Conservation (phyloP, 2,888 invertebrate species). For the Drosophila birchii region DNA sequence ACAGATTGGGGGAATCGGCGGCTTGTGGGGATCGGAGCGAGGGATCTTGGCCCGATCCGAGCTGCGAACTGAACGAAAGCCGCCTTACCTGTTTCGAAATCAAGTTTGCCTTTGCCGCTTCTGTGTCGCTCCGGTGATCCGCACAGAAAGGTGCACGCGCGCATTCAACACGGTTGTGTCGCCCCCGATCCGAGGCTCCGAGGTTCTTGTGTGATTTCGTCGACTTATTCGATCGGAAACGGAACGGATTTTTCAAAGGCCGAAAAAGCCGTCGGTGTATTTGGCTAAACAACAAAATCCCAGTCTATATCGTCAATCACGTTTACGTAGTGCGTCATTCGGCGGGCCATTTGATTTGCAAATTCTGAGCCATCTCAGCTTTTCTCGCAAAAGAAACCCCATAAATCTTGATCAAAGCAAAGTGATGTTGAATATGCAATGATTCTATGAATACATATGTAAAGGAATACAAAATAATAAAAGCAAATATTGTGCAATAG, state of each 20-base stretch:
- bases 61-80: constrained; percentile 75
- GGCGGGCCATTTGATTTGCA: constrained; percentile 62
- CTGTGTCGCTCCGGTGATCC: constrained; percentile 79
- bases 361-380: constrained; percentile 46
- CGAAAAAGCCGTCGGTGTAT: constrained; percentile 63
- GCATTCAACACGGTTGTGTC: constrained; percentile 74
- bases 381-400: constrained; percentile 53
- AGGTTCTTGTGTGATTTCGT: constrained; percentile 35
- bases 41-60: constrained; percentile 46
- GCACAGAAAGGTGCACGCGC: constrained; percentile 80
- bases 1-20: background rate
- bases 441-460: constrained; percentile 34
- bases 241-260: constrained; percentile 53
- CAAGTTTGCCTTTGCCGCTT: constrained; percentile 79
- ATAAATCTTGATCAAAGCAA: constrained; percentile 68
- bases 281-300: constrained; percentile 26
- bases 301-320: constrained; percentile 1
- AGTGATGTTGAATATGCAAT: constrained; percentile 71
- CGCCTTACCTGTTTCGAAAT: constrained; percentile 77
- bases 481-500: constrained; percentile 53
- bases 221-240: constrained; percentile 40
- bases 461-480: constrained; percentile 38
- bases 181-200: constrained; percentile 19
- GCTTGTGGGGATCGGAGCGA: background rate
- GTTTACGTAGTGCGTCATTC: constrained; percentile 39